phyloP scores from a whole-genome alignment of 2,113 vertebrate genomes.

The Caloenas nicobarica region DNA sequence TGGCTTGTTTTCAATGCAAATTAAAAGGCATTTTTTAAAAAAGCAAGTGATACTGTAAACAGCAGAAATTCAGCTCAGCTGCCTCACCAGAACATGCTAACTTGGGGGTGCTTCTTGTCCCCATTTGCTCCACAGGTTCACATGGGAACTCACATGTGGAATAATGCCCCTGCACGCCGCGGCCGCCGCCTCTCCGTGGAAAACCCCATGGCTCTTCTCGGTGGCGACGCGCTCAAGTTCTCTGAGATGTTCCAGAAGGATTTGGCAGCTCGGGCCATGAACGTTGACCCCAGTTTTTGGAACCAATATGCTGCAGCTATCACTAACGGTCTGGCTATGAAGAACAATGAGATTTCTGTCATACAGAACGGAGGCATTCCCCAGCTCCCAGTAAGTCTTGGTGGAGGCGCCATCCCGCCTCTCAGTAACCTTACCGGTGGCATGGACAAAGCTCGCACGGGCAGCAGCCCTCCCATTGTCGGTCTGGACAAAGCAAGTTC shows the following conservation, averaged over 20 bases:
- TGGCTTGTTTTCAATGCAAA: not conserved
- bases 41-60: not conserved
- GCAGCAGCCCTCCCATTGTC: slow-evolving; percentile 86
- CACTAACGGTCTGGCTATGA: slow-evolving; percentile 96
- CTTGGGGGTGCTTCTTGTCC: slow-evolving; percentile 47
- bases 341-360: slow-evolving; percentile 99
- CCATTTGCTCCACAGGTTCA: slow-evolving; percentile 84
- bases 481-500: slow-evolving; percentile 88
- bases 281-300: slow-evolving; percentile 96
- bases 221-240: slow-evolving; percentile 95
- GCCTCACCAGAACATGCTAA: not conserved
- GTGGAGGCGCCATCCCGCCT: slow-evolving; percentile 87
- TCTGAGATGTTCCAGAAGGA: slow-evolving; percentile 99
- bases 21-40: not conserved
- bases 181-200: slow-evolving; percentile 96
- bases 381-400: slow-evolving; percentile 92
- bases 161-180: slow-evolving; percentile 94
- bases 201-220: slow-evolving; percentile 96
- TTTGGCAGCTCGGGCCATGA: slow-evolving; percentile 95
- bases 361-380: slow-evolving; percentile 98
- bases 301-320: slow-evolving; percentile 98
- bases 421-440: slow-evolving; percentile 85
- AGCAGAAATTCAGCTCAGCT: not conserved
- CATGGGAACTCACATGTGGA: slow-evolving; percentile 99
- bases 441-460: slow-evolving; percentile 88